Percentiles rank a stretch among this genome's conserved stretches.
These are phyloP conservation scores for Agonopterix subpropinquella DNA, from an alignment of 2,888 invertebrate species.

Conservation along the genomic window DNA sequence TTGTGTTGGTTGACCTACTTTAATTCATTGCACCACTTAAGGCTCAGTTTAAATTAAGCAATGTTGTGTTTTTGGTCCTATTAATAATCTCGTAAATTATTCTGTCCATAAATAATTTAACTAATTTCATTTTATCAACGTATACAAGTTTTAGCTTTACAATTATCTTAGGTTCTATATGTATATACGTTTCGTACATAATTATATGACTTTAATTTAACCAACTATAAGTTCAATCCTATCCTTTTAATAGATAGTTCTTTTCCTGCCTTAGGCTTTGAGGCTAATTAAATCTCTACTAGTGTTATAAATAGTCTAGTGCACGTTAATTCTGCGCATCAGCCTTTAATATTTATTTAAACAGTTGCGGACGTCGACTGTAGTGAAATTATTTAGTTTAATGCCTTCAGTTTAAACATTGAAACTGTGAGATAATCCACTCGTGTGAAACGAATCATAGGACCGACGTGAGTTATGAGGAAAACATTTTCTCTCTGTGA, in stretches of 20 bases:
- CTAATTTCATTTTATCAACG: too few species aligned
- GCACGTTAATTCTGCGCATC: neutral
- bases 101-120: too few species aligned
- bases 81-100: neutral
- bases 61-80: neutral
- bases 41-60: conserved; percentile 18
- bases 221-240: neutral
- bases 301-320: neutral
- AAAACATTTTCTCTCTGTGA: conserved; percentile 26
- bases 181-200: too few species aligned
- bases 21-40: conserved; percentile 23
- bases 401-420: conserved; percentile 30
- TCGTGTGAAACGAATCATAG: conserved; percentile 14
- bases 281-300: too few species aligned
- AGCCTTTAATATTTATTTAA: conserved; percentile 25
- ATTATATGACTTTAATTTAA: neutral
- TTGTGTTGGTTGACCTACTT: conserved; percentile 31
- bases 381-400: conserved; percentile 17
- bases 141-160: too few species aligned
- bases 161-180: too few species aligned
- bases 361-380: conserved; percentile 48
- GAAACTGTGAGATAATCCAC: conserved; percentile 34
- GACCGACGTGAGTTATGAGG: conserved; percentile 16
- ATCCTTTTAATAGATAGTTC: too few species aligned
- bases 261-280: too few species aligned